Evolutionary conservation across 1,140 invertebrate genomes (phyloP).

Genomic region (Drosophila truncata): DNA sequence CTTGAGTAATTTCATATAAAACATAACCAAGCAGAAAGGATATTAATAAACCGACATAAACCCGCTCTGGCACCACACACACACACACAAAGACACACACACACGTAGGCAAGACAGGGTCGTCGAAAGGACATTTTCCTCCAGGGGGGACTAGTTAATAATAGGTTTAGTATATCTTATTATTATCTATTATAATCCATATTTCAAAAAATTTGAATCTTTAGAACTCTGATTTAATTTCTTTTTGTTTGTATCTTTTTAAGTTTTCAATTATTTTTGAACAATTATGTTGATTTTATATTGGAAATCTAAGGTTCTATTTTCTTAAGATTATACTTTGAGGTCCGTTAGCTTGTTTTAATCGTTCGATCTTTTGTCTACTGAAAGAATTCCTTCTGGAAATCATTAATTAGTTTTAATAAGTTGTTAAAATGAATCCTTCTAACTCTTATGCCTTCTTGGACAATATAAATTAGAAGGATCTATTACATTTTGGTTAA

Average conservation of each 20-base stretch:
- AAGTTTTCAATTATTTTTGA: too few species aligned
- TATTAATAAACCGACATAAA: slow-evolving; percentile 84
- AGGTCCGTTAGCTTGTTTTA: too few species aligned
- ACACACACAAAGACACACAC: neutral
- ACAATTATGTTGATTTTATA: neutral
- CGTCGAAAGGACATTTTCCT: slow-evolving; percentile 14
- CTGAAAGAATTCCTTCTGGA: too few species aligned
- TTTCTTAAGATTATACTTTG: too few species aligned
- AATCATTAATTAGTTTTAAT: too few species aligned
- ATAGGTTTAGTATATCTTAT: neutral
- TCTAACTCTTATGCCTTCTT: too few species aligned
- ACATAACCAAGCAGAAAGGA: slow-evolving; percentile 84
- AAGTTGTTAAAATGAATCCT: too few species aligned
- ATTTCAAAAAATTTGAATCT: neutral
- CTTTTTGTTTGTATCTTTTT: neutral
- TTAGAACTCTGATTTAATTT: neutral
- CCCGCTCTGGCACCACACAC: slow-evolving; percentile 40
- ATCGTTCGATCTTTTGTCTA: too few species aligned
- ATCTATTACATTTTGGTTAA: neutral
- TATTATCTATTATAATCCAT: neutral
- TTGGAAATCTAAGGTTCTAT: neutral
- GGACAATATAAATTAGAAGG: neutral
- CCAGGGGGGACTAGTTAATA: neutral
- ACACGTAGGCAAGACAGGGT: slow-evolving; percentile 12
- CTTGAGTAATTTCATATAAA: slow-evolving; percentile 84